Evolutionary conservation across 1,140 invertebrate species (phyloP).

Genomic region (Drosophila nikananu): DNA sequence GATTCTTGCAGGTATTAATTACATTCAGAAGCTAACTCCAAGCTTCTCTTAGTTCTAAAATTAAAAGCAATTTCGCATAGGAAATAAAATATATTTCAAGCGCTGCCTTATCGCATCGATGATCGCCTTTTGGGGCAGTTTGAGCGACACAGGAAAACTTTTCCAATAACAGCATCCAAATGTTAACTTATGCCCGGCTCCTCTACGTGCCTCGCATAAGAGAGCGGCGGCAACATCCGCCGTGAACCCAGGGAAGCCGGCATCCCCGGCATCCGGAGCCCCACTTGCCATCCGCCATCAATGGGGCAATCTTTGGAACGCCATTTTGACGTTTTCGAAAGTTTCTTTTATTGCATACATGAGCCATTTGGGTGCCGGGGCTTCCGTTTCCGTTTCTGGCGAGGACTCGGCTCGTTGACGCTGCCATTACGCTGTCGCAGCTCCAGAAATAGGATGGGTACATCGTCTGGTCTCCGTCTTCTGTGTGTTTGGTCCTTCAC

Average conservation of each 20-base stretch:
- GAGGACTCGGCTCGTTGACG: conserved; percentile 73
- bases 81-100: conserved; percentile 57
- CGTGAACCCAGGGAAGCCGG: conserved; percentile 22
- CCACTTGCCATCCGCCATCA: conserved; percentile 48
- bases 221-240: conserved; percentile 30
- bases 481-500: background rate
- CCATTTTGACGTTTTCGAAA: conserved; percentile 83
- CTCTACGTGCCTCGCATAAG: conserved; percentile 69
- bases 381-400: conserved; percentile 64
- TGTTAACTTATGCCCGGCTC: conserved; percentile 71
- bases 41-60: background rate
- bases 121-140: conserved; percentile 79
- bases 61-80: conserved; percentile 20
- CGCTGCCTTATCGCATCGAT: conserved; percentile 63
- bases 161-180: conserved; percentile 81
- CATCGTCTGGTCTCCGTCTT: conserved; percentile 49
- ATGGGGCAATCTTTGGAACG: conserved; percentile 81
- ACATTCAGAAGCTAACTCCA: background rate
- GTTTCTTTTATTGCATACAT: conserved; percentile 85
- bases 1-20: too few relatives aligned
- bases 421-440: conserved; percentile 77
- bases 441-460: conserved; percentile 49
- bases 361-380: conserved; percentile 79
- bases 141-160: conserved; percentile 65
- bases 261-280: background rate